Evolutionary conservation across 2,888 invertebrate genomes (phyloP).

Genomic region (Pandemis cinnamomeana): DNA sequence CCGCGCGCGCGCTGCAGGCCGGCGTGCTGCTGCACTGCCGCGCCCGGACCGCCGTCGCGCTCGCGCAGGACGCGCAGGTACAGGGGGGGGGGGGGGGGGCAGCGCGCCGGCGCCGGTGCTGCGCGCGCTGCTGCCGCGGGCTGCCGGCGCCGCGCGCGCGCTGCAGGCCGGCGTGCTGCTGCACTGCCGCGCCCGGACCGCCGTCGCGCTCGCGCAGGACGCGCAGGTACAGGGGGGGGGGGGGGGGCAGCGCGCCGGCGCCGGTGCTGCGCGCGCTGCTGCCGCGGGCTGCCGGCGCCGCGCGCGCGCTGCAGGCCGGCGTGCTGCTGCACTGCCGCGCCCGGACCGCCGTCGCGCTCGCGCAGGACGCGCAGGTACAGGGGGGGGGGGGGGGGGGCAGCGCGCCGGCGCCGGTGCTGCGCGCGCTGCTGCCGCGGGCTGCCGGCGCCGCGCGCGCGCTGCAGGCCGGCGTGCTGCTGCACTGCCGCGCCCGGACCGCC

Average conservation of each 20-base stretch:
- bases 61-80: slow-evolving; percentile 61
- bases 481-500: slow-evolving; percentile 1
- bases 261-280: slow-evolving; percentile 19
- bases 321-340: slow-evolving; percentile 37
- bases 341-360: slow-evolving; percentile 36
- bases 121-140: slow-evolving; percentile 30
- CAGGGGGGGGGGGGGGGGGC: slow-evolving; percentile 59
- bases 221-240: slow-evolving; percentile 71
- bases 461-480: slow-evolving; percentile 42
- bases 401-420: slow-evolving; percentile 62
- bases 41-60: slow-evolving; percentile 35
- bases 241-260: no score
- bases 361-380: slow-evolving; percentile 65
- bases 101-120: no score
- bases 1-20: slow-evolving; percentile 41
- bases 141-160: slow-evolving; percentile 39
- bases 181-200: slow-evolving; percentile 6
- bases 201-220: slow-evolving; percentile 52
- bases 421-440: slow-evolving; percentile 49
- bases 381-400: slow-evolving; percentile 72
- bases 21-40: slow-evolving; percentile 40
- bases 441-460: slow-evolving; percentile 42
- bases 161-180: slow-evolving; percentile 43
- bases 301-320: slow-evolving; percentile 42
- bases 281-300: slow-evolving; percentile 33